phyloP scores from a whole-genome alignment of 2,888 invertebrate species.

The Polydrusus tereticollis region DNA sequence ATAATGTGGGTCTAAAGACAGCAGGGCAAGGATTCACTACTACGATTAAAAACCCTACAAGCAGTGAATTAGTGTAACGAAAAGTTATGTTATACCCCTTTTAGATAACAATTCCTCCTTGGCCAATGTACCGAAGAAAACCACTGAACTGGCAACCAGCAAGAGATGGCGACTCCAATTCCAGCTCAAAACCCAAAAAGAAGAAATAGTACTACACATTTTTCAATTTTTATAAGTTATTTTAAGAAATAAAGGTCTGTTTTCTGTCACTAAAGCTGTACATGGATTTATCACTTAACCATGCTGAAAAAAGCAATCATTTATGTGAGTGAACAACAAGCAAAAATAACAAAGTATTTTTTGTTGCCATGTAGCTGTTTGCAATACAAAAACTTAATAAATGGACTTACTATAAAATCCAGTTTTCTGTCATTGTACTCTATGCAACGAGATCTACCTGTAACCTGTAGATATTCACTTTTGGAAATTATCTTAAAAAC shows the following conservation, averaged over 20 bases:
- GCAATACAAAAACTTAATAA: too few relatives aligned
- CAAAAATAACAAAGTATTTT: too few relatives aligned
- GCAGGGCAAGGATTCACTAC: neutral
- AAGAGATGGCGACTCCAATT: slow-evolving; percentile 62
- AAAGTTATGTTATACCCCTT: slow-evolving; percentile 31
- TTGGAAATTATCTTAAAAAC: too few relatives aligned
- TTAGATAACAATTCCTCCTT: slow-evolving; percentile 92
- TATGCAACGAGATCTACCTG: too few relatives aligned
- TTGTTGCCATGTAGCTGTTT: too few relatives aligned
- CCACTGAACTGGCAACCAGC: slow-evolving; percentile 89
- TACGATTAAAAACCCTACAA: neutral
- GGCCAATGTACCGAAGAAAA: slow-evolving; percentile 93
- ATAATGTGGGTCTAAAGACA: too few relatives aligned
- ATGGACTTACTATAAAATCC: too few relatives aligned
- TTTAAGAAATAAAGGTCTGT: neutral
- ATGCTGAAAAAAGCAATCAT: neutral
- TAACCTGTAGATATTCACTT: too few relatives aligned
- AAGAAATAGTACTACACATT: slow-evolving; percentile 57
- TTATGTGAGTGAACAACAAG: too few relatives aligned
- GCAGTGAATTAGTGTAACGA: neutral
- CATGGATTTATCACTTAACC: neutral
- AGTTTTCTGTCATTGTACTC: too few relatives aligned
- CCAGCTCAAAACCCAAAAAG: slow-evolving; percentile 54
- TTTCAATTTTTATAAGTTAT: neutral
- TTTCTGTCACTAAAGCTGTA: neutral